A percentile compares a stretch with the other conserved stretches of the same genome.
phyloP scores from a whole-genome alignment of 2,888 invertebrate species.

The Gymnoscelis rufifasciata region DNA sequence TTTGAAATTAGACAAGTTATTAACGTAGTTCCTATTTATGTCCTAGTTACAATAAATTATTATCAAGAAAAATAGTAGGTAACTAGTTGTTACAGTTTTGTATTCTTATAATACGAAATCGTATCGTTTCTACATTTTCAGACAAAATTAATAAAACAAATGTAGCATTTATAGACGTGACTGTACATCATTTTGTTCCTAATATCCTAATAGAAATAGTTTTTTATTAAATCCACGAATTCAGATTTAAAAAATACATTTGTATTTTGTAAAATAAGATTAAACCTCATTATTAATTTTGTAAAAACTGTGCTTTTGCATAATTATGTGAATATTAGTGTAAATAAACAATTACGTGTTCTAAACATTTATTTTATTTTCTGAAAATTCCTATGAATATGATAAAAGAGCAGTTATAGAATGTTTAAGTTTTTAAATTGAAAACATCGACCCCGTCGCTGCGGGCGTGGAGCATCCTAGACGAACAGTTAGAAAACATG shows the following conservation, averaged over 20 bases:
- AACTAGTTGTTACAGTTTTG: too few relatives aligned
- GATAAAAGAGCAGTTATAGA: too few relatives aligned
- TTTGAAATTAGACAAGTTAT: too few relatives aligned
- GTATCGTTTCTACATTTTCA: neutral
- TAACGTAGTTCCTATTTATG: too few relatives aligned
- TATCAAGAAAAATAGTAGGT: too few relatives aligned
- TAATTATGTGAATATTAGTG: constrained; percentile 65
- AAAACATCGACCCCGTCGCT: too few relatives aligned
- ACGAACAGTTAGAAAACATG: too few relatives aligned
- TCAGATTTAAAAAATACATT: neutral
- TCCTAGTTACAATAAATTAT: too few relatives aligned
- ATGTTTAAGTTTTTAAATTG: too few relatives aligned
- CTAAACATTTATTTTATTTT: constrained; percentile 30
- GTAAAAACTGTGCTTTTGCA: constrained; percentile 27
- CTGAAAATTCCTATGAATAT: neutral
- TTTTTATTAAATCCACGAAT: too few relatives aligned
- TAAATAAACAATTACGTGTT: constrained; percentile 76
- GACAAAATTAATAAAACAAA: neutral
- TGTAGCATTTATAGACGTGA: constrained; percentile 7
- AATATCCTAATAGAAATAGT: constrained; percentile 1
- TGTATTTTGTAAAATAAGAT: neutral
- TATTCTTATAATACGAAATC: neutral
- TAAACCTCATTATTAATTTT: too few relatives aligned
- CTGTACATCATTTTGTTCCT: constrained; percentile 4
- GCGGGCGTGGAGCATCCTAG: too few relatives aligned